These are phyloP conservation scores for Asarcornis scutulata DNA, from an alignment of 2,113 vertebrate genomes.

Conservation along the genomic window DNA sequence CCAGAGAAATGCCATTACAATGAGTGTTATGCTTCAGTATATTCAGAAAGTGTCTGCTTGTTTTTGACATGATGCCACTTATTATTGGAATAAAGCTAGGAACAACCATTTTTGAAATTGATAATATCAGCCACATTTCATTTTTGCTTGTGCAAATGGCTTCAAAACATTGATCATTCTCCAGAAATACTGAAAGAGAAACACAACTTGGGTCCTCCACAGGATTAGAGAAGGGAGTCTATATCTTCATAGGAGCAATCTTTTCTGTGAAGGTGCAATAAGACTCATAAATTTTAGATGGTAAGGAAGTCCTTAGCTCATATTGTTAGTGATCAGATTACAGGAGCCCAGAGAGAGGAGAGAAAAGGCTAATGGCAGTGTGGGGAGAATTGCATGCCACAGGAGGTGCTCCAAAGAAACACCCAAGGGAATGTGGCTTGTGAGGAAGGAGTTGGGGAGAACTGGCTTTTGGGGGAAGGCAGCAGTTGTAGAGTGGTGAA, in stretches of 20 bases:
- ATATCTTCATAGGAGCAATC: background rate
- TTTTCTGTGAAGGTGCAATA: background rate
- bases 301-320: background rate
- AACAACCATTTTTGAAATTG: background rate
- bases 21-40: background rate
- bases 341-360: background rate
- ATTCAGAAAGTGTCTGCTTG: background rate
- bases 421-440: rapidly evolving
- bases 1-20: background rate
- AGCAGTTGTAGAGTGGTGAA: background rate
- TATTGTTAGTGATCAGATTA: background rate
- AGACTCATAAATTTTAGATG: background rate
- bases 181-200: background rate
- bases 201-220: background rate
- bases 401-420: background rate
- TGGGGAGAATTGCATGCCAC: background rate
- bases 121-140: background rate
- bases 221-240: background rate
- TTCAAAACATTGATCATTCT: background rate
- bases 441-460: background rate
- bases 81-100: background rate
- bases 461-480: rapidly evolving
- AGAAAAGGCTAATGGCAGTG: background rate
- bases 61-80: background rate
- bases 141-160: background rate